Percentiles rank a stretch among this genome's conserved stretches.
phyloP scores from a whole-genome alignment of 2,888 invertebrate species.

The Pseudococcus longispinus region DNA sequence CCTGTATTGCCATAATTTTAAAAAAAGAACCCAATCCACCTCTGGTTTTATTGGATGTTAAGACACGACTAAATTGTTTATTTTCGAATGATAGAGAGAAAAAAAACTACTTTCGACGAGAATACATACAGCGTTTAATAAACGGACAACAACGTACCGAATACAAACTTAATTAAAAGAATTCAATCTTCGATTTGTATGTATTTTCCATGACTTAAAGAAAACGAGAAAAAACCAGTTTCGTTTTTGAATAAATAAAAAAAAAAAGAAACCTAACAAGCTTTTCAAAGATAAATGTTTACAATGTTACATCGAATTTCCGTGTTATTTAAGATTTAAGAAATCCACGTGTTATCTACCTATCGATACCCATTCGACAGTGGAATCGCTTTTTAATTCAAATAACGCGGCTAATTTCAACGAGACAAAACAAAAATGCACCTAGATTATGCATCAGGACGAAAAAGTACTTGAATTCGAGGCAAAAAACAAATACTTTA shows the following conservation, averaged over 20 bases:
- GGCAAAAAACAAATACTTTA: background rate
- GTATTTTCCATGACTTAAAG: background rate
- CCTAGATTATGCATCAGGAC: background rate
- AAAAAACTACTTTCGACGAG: background rate
- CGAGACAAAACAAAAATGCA: background rate
- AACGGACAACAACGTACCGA: constrained; percentile 25
- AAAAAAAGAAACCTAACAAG: constrained; percentile 30
- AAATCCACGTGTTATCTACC: background rate
- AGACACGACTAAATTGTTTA: constrained; percentile 18
- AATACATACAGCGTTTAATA: background rate
- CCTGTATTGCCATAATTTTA: background rate
- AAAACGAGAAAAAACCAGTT: constrained; percentile 27
- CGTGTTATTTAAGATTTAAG: background rate
- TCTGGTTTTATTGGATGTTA: background rate
- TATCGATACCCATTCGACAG: background rate
- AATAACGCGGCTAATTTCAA: background rate
- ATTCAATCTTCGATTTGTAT: constrained; percentile 39
- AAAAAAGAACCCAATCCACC: background rate
- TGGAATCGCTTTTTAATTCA: background rate
- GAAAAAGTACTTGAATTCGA: background rate
- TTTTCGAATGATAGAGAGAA: background rate
- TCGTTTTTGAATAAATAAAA: constrained; percentile 25
- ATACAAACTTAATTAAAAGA: constrained; percentile 45
- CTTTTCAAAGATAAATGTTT: constrained; percentile 37
- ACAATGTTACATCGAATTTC: constrained; percentile 36